phyloP scores from a whole-genome alignment of 2,888 invertebrate species.

The Chaetogeoica ovagalla region DNA sequence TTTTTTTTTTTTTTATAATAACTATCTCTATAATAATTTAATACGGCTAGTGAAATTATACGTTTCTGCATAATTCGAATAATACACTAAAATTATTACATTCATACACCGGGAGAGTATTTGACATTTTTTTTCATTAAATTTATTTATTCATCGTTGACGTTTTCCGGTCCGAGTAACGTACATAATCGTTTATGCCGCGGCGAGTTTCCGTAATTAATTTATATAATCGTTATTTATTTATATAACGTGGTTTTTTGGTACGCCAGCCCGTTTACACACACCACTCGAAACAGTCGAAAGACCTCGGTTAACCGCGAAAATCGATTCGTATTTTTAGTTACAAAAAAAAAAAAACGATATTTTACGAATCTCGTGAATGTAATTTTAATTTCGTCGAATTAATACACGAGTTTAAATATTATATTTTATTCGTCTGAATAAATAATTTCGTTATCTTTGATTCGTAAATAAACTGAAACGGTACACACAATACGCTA shows the following conservation, averaged over 20 bases:
- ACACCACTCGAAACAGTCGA: neutral
- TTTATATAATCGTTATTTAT: neutral
- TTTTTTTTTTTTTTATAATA: too few relatives aligned
- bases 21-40: too few relatives aligned
- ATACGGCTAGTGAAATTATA: too few relatives aligned
- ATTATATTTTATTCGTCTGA: neutral
- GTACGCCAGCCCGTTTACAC: neutral
- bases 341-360: too few relatives aligned
- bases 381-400: neutral
- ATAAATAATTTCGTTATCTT: neutral
- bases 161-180: neutral
- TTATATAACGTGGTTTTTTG: neutral
- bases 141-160: neutral
- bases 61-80: too few relatives aligned
- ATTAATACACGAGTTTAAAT: neutral
- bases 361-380: neutral
- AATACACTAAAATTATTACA: too few relatives aligned
- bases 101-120: too few relatives aligned
- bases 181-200: neutral
- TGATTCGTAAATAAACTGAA: too few relatives aligned
- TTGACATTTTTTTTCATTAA: too few relatives aligned
- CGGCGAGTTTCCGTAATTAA: neutral
- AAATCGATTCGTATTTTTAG: neutral
- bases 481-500: too few relatives aligned
- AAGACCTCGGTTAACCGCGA: neutral